phyloP scores from a whole-genome alignment of 2,797 vertebrate genomes.

The Pseudotriccus pelzelni region DNA sequence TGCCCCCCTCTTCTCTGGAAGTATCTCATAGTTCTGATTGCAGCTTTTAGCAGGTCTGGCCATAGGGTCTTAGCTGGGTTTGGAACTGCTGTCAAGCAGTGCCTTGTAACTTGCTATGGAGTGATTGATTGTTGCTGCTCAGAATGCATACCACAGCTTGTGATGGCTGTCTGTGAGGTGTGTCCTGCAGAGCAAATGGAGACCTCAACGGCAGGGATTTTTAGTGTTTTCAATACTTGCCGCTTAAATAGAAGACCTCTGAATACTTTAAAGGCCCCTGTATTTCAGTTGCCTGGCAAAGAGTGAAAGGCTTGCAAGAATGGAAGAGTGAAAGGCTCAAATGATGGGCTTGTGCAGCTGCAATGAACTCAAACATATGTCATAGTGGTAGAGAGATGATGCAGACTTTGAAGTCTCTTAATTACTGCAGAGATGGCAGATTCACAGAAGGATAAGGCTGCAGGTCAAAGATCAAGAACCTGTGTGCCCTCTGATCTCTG shows the following conservation, averaged over 20 bases:
- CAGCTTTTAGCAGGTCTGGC: not conserved
- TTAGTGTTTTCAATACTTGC: not conserved
- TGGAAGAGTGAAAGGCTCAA: not conserved
- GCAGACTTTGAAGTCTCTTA: not conserved
- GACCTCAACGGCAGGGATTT: not conserved
- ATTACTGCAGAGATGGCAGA: not conserved
- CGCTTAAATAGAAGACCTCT: not conserved
- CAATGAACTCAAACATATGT: not conserved
- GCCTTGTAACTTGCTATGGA: not conserved
- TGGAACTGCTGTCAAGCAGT: not conserved
- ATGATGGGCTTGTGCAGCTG: slow-evolving; percentile 5
- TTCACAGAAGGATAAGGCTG: not conserved
- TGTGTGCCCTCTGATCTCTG: not conserved
- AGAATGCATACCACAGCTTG: not conserved
- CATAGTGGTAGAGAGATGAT: not conserved
- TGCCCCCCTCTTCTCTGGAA: not conserved
- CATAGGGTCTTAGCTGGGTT: not conserved
- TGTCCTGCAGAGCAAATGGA: not conserved
- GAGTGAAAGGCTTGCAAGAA: not conserved
- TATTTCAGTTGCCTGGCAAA: slow-evolving; percentile 20
- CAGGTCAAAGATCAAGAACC: slow-evolving; percentile 1
- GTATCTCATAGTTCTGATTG: not conserved
- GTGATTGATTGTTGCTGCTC: not conserved
- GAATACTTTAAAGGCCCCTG: not conserved
- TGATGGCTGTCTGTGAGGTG: not conserved